Percentiles rank a stretch among this genome's conserved stretches.
phyloP scores from a whole-genome alignment of 2,113 vertebrate species.

The Limanda limanda region DNA sequence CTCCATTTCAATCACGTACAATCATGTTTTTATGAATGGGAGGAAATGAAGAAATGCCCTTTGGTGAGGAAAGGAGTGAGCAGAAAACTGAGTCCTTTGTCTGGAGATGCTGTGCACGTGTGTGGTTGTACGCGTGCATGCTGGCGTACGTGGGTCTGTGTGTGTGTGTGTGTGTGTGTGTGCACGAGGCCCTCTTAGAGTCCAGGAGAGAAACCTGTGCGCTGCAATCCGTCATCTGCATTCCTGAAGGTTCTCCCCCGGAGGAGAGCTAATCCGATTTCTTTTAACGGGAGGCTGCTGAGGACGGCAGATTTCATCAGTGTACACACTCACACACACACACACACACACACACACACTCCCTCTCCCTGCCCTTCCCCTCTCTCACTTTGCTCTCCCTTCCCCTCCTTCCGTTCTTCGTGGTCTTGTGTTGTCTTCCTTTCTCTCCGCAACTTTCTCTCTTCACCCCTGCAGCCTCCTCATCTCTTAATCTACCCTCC shows the following conservation, averaged over 20 bases:
- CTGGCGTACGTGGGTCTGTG: not conserved
- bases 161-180: constrained; percentile 17
- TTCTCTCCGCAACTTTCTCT: constrained; percentile 17
- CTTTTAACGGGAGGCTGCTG: constrained; percentile 77
- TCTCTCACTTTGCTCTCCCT: constrained; percentile 23
- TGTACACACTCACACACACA: constrained; percentile 50
- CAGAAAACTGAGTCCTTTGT: constrained; percentile 43
- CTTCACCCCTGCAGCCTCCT: constrained; percentile 33
- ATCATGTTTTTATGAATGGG: constrained; percentile 69
- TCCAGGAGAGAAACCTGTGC: constrained; percentile 71
- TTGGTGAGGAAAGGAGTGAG: constrained; percentile 46
- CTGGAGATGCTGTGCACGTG: constrained; percentile 23
- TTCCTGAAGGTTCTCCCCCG: constrained; percentile 78
- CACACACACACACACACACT: constrained; percentile 21
- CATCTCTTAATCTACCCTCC: constrained; percentile 59
- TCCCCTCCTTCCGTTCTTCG: constrained; percentile 25
- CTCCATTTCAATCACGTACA: constrained; percentile 48
- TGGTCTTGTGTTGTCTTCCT: constrained; percentile 18
- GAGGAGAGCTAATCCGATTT: constrained; percentile 81
- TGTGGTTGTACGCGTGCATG: not conserved
- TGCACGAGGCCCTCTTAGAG: constrained; percentile 39
- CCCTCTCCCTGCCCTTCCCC: constrained; percentile 44
- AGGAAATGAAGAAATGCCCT: constrained; percentile 61
- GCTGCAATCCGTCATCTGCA: constrained; percentile 78
- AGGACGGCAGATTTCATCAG: constrained; percentile 81